Evolutionary conservation across 2,797 vertebrate species (phyloP), one percentile per base, ranked within the genome.

Genomic region (Microctenopoma steveboyesi): DNA sequence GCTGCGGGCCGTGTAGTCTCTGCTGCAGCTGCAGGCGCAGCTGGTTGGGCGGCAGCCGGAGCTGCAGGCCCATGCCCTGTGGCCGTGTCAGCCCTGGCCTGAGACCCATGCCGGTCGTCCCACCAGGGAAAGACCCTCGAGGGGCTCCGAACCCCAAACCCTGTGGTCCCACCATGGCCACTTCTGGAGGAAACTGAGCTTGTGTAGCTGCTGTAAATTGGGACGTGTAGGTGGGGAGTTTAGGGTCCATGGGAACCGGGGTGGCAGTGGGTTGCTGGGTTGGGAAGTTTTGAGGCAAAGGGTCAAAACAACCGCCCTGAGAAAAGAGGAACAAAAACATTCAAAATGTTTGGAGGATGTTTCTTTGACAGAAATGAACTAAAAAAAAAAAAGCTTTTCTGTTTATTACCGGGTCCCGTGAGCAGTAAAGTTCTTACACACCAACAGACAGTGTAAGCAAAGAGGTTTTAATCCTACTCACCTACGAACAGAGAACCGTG

Each of bases 21-120:
- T 98, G 97, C 80, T 98, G 97, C 47, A 98, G 94, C 84, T 98
- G 97, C 64, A 97, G 93, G 18, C 96, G 93, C 52, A 98, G 94
- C 39, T 98, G 97, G 89, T 97, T 98, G 66, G 96, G 95, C 0
- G 90, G 94, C 70, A 97, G 93, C 48, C 96, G 89, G 69, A 97
- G 92, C 63, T 95, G 96, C 56, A 93, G 82, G 79, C 93, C 92
- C 13, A 86, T 45, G 15, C 95, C 95, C 11, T 93, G 94, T 0
- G 95, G 90, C 56, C 95, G 91, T 78, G 45, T 87, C 72, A 95
- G 65, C 0, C 91, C 88, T 0, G 87, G 95, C 51, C 96, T 91
- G 42, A 95, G 89, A 10, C 93, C 93, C 78, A 96, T 85, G 43
- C 86, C 91, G 64, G 94, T 89, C 51, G 64, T 87, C 22, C 94